Evolutionary conservation across 2,888 invertebrate species (phyloP), one percentile per base, ranked within the genome.

Genomic region (Drosophila picticornis): DNA sequence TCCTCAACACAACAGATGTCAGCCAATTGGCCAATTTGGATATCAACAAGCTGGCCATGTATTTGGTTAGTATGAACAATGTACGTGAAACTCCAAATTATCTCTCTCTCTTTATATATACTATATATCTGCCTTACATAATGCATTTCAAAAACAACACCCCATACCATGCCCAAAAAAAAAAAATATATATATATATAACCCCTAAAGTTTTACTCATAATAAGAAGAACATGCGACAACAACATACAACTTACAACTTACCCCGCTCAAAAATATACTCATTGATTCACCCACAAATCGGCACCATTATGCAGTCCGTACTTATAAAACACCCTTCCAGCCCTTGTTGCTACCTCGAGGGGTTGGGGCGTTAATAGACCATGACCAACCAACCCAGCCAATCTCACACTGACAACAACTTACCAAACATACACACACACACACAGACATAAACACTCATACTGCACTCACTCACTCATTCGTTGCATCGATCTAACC

Each of bases 31-130:
- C 95, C 91, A 95, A 95, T 93, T 96, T 96, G 96, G 96, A 96
- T 92, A 94, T 96, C 88, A 96, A 96, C 92, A 96, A 96, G 93
- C 94, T 96, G 92, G 95, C 96, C 90, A 95, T 96, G 94, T 96
- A 96, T 93, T 94, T 96, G 95, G 96, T 96, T 93, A 95, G 95
- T 95, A 94, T 92, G 86, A 91, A 91, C 88, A 91, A 91, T 92
- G 91, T 90, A 89, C 90, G 85, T 85, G 83, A 79, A 83, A 78
- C 71, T 73, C 75, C 78, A 76, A 81, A 19, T 60, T 53, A 65
- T 46, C 13, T 52, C 2, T 46, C 13, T 52, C 2, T 52, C 27
- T 27, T 16, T 48, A 48, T 46, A 46, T 46, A 4, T 22, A 46
- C 40, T 11, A 43, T 43, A 46, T 63, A 48, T 29, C 13, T 51